Evolutionary conservation across 2,888 invertebrate species (phyloP).

Genomic region (Agrilus mali): DNA sequence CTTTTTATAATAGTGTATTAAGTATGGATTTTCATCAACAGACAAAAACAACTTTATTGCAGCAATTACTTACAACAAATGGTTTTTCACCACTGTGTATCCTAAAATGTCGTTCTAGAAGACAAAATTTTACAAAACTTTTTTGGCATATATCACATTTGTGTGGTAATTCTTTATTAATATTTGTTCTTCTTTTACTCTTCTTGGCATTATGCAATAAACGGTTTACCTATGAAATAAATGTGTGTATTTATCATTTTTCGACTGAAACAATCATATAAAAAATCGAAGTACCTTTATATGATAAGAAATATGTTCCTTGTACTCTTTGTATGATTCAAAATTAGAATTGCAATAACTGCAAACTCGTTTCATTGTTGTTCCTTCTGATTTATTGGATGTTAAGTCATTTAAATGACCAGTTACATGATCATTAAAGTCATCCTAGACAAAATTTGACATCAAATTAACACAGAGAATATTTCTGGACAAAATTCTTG

Average conservation of each 20-base stretch:
- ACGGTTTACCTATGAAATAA: constrained; percentile 19
- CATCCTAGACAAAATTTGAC: constrained; percentile 28
- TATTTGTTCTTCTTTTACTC: constrained; percentile 14
- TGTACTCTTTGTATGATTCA: constrained; percentile 32
- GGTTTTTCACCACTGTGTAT: constrained; percentile 57
- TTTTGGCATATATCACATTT: constrained; percentile 41
- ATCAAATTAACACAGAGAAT: constrained; percentile 2
- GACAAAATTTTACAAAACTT: constrained; percentile 48
- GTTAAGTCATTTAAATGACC: constrained; percentile 26
- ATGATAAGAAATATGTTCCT: constrained; percentile 40
- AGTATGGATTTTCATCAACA: too few relatives aligned
- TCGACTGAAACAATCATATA: constrained; percentile 4
- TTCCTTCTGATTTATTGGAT: constrained; percentile 10
- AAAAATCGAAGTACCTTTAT: constrained; percentile 36
- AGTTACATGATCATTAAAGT: constrained; percentile 37
- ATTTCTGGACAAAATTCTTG: not conserved
- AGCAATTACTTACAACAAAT: constrained; percentile 34
- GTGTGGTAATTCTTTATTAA: constrained; percentile 20
- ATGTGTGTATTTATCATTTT: constrained; percentile 1
- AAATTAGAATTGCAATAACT: constrained; percentile 44
- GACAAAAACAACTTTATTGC: constrained; percentile 2
- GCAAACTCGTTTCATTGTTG: constrained; percentile 34
- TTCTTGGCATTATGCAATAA: constrained; percentile 15
- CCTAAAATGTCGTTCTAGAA: constrained; percentile 48
- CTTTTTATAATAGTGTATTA: too few relatives aligned